Conservation (phyloP, 2,888 invertebrate species). For the Eudasyphora cyanicolor region DNA sequence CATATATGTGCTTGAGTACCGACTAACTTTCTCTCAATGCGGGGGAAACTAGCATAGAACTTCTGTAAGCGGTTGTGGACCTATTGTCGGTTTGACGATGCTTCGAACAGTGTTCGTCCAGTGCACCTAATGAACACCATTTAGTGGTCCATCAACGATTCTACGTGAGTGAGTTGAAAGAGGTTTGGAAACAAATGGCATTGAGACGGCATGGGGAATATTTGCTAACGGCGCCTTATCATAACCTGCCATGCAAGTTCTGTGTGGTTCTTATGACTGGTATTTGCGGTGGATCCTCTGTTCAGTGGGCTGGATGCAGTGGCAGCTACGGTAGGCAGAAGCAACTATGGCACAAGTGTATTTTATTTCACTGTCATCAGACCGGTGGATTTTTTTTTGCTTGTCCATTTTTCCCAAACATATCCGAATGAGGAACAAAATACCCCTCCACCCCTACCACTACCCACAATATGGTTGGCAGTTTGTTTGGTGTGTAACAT, state of each 20-base stretch:
- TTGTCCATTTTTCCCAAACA: neutral
- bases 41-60: too few relatives aligned
- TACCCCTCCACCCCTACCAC: too few relatives aligned
- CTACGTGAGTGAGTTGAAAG: neutral
- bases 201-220: constrained; percentile 25
- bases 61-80: neutral
- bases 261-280: constrained; percentile 39
- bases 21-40: too few relatives aligned
- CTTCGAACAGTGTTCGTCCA: neutral
- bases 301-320: neutral
- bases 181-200: neutral
- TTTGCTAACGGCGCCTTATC: constrained; percentile 55
- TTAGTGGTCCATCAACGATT: neutral
- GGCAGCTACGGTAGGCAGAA: constrained; percentile 33
- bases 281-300: constrained; percentile 26
- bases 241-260: constrained; percentile 41
- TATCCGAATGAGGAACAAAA: constrained; percentile 39
- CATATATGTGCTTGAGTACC: too few relatives aligned
- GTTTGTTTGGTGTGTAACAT: neutral
- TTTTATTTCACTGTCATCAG: constrained; percentile 59
- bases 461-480: constrained; percentile 45
- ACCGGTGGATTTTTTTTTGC: constrained; percentile 16
- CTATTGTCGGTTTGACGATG: neutral
- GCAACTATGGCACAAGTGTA: constrained; percentile 43
- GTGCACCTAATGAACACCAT: neutral